phyloP scores from a whole-genome alignment of 2,113 vertebrate genomes.

The Anas platyrhynchos region DNA sequence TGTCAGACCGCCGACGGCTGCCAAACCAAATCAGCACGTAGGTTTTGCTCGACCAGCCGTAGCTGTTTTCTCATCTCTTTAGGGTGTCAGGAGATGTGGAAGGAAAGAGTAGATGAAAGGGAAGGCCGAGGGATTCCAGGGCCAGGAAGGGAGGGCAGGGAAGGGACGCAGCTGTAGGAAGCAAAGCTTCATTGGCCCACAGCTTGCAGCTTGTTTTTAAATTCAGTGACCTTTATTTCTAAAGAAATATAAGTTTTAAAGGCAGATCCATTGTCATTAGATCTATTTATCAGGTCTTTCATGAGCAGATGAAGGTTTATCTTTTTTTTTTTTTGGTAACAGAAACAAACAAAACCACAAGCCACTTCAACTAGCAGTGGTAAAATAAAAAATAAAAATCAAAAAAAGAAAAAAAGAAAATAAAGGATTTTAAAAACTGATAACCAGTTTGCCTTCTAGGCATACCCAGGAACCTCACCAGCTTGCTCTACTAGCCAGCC shows the following conservation, averaged over 20 bases:
- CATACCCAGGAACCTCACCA: neutral
- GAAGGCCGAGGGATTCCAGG: neutral
- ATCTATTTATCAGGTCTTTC: neutral
- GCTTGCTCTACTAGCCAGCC: neutral
- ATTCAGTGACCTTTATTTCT: neutral
- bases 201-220: neutral
- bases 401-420: neutral
- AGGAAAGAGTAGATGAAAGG: neutral
- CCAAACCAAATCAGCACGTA: neutral
- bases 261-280: neutral
- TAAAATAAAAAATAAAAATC: no score
- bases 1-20: neutral
- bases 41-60: neutral
- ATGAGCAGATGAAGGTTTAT: neutral
- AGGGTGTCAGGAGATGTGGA: neutral
- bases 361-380: neutral
- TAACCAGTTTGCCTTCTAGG: neutral
- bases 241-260: neutral
- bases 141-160: neutral
- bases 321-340: neutral
- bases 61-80: neutral
- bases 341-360: neutral
- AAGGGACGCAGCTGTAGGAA: neutral
- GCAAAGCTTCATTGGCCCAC: accelerated
- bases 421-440: neutral